A percentile compares a stretch with the other conserved stretches of the same genome.
Conservation (phyloP, 2,113 vertebrate species). For the Thomomys bottae region DNA sequence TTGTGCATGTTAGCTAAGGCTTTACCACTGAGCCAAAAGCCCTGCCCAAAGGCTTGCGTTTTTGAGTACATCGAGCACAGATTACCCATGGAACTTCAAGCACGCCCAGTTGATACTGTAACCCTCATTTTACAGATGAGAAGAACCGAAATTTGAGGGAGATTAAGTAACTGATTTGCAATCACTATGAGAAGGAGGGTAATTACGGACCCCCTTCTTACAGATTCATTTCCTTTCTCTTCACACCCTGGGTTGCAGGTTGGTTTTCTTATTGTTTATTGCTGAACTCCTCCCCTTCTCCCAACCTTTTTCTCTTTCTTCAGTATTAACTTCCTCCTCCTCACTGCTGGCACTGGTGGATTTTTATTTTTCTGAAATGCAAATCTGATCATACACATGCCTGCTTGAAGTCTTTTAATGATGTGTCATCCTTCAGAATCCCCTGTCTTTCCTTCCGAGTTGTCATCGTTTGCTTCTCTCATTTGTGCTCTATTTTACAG, state of each 20-base stretch:
- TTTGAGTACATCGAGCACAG: neutral
- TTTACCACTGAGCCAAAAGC: neutral
- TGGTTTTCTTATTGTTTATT: neutral
- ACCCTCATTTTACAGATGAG: slow-evolving; percentile 30
- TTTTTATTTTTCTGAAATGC: neutral
- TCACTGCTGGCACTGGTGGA: neutral
- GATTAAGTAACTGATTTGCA: neutral
- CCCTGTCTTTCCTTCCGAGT: slow-evolving; percentile 18
- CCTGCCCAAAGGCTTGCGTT: neutral
- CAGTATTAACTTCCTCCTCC: neutral
- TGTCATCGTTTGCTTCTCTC: neutral
- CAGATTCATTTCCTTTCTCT: neutral
- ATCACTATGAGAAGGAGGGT: neutral
- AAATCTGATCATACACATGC: slow-evolving; percentile 1
- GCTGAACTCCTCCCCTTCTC: neutral
- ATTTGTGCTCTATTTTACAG: neutral
- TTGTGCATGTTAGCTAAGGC: no score
- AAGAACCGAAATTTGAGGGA: neutral
- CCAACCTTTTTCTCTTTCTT: neutral
- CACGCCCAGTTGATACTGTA: neutral
- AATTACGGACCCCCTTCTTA: neutral
- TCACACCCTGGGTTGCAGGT: neutral
- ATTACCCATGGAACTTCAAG: slow-evolving; percentile 8
- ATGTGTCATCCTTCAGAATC: slow-evolving; percentile 23
- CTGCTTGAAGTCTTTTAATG: slow-evolving; percentile 41